Conservation (phyloP, 2,888 invertebrate species). For the Tubiluchus corallicola region DNA sequence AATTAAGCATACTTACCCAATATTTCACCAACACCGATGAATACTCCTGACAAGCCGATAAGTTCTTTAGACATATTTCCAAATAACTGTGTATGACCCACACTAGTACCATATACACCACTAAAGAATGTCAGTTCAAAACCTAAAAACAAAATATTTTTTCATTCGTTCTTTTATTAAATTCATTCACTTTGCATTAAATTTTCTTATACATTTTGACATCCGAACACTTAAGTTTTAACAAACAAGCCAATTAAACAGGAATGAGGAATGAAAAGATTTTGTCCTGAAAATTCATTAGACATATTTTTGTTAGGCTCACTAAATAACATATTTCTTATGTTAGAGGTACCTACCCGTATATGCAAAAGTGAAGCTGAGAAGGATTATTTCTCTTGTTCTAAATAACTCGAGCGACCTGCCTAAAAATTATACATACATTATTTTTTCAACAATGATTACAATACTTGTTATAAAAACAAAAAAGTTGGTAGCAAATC, state of each 20-base stretch:
- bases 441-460: too few species aligned
- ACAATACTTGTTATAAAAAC: too few species aligned
- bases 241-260: too few species aligned
- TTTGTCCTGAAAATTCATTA: too few species aligned
- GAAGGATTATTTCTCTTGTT: slow-evolving; percentile 61
- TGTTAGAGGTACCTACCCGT: slow-evolving; percentile 54
- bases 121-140: slow-evolving; percentile 85
- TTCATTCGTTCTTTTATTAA: too few species aligned
- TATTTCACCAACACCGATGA: slow-evolving; percentile 85
- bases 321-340: too few species aligned
- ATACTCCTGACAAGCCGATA: slow-evolving; percentile 79
- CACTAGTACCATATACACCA: slow-evolving; percentile 79
- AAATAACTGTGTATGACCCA: slow-evolving; percentile 64
- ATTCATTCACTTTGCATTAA: too few species aligned
- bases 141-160: slow-evolving; percentile 38
- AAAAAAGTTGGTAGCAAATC: too few species aligned
- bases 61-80: slow-evolving; percentile 55
- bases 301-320: too few species aligned
- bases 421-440: slow-evolving; percentile 17
- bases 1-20: slow-evolving; percentile 38
- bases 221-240: too few species aligned
- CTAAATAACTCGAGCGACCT: slow-evolving; percentile 55
- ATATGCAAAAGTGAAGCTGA: slow-evolving; percentile 70
- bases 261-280: too few species aligned
- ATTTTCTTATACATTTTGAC: too few species aligned